phyloP scores from a whole-genome alignment of 1,140 invertebrate species.

The Leguminivora glycinivorella region DNA sequence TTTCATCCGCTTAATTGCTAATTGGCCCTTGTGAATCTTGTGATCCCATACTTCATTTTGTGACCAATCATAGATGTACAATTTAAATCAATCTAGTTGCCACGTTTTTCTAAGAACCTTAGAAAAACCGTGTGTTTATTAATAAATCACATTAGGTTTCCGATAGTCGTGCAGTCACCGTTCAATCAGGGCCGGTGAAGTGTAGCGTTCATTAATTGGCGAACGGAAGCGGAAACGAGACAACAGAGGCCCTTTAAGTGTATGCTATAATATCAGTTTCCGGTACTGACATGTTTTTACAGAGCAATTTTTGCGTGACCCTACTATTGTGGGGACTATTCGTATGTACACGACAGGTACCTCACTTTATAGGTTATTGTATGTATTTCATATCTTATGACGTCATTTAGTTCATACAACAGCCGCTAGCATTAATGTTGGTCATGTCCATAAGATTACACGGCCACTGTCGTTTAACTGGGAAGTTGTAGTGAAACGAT shows the following conservation, averaged over 20 bases:
- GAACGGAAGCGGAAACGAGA: slow-evolving; percentile 7
- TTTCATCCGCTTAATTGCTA: too few species aligned
- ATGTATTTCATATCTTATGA: too few species aligned
- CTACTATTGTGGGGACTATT: too few species aligned
- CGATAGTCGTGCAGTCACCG: not conserved
- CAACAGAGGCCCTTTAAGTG: not conserved
- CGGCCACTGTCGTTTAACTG: too few species aligned
- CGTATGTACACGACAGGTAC: too few species aligned
- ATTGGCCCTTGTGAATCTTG: too few species aligned
- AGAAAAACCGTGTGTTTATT: not conserved
- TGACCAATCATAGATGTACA: not conserved
- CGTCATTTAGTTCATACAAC: too few species aligned
- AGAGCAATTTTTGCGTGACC: not conserved
- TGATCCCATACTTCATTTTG: too few species aligned
- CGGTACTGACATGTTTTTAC: not conserved
- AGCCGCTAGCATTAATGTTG: too few species aligned
- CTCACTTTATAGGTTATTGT: too few species aligned
- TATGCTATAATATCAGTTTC: not conserved
- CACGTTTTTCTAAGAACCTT: not conserved
- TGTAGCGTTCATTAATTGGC: slow-evolving; percentile 4
- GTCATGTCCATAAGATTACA: too few species aligned
- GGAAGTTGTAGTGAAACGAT: too few species aligned
- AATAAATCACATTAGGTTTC: not conserved
- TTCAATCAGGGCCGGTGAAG: not conserved
- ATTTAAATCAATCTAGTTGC: not conserved